These are phyloP conservation scores for Hirudo medicinalis DNA, from an alignment of 1,140 invertebrate species.

Conservation along the genomic window DNA sequence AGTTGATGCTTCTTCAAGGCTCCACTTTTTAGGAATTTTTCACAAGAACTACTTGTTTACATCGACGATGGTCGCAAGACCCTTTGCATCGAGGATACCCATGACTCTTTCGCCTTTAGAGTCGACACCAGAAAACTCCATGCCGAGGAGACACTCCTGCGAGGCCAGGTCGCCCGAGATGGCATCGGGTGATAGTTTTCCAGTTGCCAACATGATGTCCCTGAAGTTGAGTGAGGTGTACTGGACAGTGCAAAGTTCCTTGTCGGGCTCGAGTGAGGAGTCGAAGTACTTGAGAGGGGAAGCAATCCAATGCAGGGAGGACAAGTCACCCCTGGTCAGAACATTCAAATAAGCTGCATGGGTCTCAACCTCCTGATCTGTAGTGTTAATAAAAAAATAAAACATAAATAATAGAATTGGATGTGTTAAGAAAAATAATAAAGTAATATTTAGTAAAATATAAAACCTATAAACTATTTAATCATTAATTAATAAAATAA, in stretches of 20 bases:
- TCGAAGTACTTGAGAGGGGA: slow-evolving; percentile 50
- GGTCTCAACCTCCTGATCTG: slow-evolving; percentile 35
- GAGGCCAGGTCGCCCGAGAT: slow-evolving; percentile 52
- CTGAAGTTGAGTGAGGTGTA: slow-evolving; percentile 91
- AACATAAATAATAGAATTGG: neutral
- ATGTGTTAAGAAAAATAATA: too few species aligned
- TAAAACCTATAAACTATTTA: too few species aligned
- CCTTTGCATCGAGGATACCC: slow-evolving; percentile 80
- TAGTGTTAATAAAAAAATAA: slow-evolving; percentile 10
- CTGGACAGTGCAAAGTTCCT: slow-evolving; percentile 68
- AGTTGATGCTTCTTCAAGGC: slow-evolving; percentile 76
- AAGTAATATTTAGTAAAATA: too few species aligned
- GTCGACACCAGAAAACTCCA: slow-evolving; percentile 78
- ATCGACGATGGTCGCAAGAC: slow-evolving; percentile 72
- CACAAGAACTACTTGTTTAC: slow-evolving; percentile 73
- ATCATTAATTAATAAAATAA: neutral
- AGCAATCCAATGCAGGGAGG: slow-evolving; percentile 84
- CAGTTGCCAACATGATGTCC: slow-evolving; percentile 90
- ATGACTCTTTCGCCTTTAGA: slow-evolving; percentile 65
- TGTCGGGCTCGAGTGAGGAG: slow-evolving; percentile 29
- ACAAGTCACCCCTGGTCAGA: slow-evolving; percentile 71
- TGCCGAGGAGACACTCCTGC: slow-evolving; percentile 80
- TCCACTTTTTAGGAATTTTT: slow-evolving; percentile 76
- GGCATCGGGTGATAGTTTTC: slow-evolving; percentile 84
- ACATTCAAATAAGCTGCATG: slow-evolving; percentile 87